phyloP scores from a whole-genome alignment of 2,797 vertebrate species.

The Scolopax bukidnonensis region DNA sequence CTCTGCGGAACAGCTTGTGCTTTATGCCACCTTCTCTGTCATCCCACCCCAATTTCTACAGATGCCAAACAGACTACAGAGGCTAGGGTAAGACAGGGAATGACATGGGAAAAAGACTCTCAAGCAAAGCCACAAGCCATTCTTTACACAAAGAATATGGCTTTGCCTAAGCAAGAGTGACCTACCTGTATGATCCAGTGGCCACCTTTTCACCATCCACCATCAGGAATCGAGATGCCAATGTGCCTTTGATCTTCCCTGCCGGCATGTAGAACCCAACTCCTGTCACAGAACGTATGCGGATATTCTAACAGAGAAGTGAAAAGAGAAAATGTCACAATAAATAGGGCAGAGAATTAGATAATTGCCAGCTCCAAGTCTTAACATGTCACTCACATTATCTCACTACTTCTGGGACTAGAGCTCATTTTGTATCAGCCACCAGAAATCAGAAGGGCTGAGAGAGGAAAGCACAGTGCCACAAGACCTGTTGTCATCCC shows the following conservation, averaged over 20 bases:
- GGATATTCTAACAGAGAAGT: constrained; percentile 83
- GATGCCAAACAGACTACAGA: background rate
- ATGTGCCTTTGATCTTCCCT: constrained; percentile 85
- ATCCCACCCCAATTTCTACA: background rate
- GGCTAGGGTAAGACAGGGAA: background rate
- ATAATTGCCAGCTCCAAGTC: constrained; percentile 18
- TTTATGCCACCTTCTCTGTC: background rate
- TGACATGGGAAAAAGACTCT: background rate
- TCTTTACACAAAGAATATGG: background rate
- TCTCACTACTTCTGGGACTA: background rate
- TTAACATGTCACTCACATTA: constrained; percentile 23
- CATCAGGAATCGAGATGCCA: constrained; percentile 91
- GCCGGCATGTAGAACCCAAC: constrained; percentile 84
- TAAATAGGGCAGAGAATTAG: constrained; percentile 24
- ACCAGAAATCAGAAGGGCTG: background rate
- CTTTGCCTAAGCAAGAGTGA: background rate
- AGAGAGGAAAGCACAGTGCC: background rate
- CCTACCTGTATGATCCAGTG: constrained; percentile 92
- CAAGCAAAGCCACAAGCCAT: background rate
- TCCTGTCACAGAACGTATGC: constrained; percentile 86
- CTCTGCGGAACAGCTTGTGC: background rate
- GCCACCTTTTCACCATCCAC: constrained; percentile 93
- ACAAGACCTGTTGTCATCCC: background rate
- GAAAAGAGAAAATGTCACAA: constrained; percentile 48
- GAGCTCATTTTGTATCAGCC: constrained; percentile 12